phyloP scores from a whole-genome alignment of 1,140 invertebrate genomes.

The Brachionus asplanchnoidis region DNA sequence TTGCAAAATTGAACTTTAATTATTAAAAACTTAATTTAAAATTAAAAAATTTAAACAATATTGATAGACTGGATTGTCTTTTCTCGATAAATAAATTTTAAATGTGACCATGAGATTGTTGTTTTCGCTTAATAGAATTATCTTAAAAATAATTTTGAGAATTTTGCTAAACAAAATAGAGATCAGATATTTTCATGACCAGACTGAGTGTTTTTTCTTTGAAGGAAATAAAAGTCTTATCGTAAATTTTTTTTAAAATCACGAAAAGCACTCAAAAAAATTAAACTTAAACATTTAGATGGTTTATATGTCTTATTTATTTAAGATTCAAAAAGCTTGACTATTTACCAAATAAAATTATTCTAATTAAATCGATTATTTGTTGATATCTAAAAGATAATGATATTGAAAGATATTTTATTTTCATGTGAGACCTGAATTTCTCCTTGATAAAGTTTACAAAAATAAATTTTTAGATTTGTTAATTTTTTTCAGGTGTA shows the following conservation, averaged over 20 bases:
- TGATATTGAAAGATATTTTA: background rate
- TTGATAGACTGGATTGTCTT: too few relatives aligned
- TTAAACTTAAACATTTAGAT: background rate
- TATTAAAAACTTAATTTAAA: too few relatives aligned
- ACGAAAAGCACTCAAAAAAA: background rate
- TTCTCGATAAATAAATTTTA: too few relatives aligned
- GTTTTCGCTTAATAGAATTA: too few relatives aligned
- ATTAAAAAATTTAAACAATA: too few relatives aligned
- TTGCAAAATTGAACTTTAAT: too few relatives aligned
- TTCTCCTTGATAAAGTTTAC: background rate
- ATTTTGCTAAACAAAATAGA: background rate
- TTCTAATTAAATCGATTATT: background rate
- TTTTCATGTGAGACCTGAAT: background rate
- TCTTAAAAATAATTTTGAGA: background rate
- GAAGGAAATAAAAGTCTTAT: background rate
- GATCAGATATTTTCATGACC: background rate
- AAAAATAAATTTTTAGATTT: background rate
- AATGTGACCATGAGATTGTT: too few relatives aligned
- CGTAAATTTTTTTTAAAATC: background rate
- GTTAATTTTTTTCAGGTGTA: background rate
- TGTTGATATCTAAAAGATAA: background rate
- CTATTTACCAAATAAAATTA: background rate
- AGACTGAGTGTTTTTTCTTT: background rate
- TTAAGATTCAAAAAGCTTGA: background rate
- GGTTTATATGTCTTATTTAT: background rate